Percentiles rank a stretch among this genome's conserved stretches.
phyloP scores from a whole-genome alignment of 2,888 invertebrate species.

The Apoda limacodes region DNA sequence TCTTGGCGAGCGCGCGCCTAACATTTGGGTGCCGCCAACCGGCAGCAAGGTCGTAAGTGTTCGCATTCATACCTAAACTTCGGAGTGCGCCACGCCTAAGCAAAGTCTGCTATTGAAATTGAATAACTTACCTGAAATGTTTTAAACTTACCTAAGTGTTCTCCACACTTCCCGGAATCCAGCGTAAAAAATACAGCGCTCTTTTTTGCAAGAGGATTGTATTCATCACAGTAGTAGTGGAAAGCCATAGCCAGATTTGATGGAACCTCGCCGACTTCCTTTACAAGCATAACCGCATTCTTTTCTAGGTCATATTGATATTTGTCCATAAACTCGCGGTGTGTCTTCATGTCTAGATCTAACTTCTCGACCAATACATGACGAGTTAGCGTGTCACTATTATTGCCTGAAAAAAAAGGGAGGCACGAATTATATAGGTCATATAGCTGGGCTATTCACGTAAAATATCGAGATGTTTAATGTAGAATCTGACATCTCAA shows the following conservation, averaged over 20 bases:
- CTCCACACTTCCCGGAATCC: conserved; percentile 44
- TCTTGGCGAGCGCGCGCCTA: too few species aligned
- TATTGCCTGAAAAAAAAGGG: conserved; percentile 35
- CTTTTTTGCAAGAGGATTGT: conserved; percentile 48
- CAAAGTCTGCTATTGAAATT: too few species aligned
- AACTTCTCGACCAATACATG: conserved; percentile 37
- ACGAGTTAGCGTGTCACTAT: conserved; percentile 28
- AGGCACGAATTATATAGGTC: too few species aligned
- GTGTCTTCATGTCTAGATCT: conserved; percentile 33
- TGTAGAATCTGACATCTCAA: too few species aligned
- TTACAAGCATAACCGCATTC: conserved; percentile 51
- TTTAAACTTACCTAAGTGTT: too few species aligned
- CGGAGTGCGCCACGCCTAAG: too few species aligned
- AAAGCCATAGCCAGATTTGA: conserved; percentile 57
- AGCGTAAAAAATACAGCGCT: conserved; percentile 60
- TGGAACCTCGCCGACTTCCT: conserved; percentile 43
- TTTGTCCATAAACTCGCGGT: conserved; percentile 39
- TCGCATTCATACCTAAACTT: too few species aligned
- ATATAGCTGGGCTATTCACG: too few species aligned
- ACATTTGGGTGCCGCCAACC: too few species aligned
- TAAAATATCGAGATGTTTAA: too few species aligned
- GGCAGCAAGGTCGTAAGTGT: too few species aligned
- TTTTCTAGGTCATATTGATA: conserved; percentile 36
- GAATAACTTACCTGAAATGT: too few species aligned
- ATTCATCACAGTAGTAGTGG: conserved; percentile 63